These are phyloP conservation scores for Periphyllus acericola DNA, from an alignment of 2,888 invertebrate genomes.

Conservation along the genomic window DNA sequence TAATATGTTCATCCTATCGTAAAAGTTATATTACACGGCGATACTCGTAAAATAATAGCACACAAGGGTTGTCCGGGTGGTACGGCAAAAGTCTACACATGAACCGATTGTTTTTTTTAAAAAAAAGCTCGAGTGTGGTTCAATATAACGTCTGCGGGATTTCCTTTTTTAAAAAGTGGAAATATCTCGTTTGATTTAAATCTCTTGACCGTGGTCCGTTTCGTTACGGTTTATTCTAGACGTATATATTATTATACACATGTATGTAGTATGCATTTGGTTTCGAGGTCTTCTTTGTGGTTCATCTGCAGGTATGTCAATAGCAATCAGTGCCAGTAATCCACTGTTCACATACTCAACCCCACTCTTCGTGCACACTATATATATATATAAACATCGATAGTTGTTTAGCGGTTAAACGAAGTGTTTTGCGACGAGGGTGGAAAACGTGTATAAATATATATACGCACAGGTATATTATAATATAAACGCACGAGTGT, in stretches of 20 bases:
- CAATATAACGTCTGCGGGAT: too few species aligned
- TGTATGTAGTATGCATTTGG: background rate
- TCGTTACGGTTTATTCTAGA: background rate
- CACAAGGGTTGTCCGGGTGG: too few species aligned
- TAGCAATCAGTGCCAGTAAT: constrained; percentile 17
- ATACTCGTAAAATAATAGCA: too few species aligned
- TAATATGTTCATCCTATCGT: too few species aligned
- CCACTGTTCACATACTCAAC: background rate
- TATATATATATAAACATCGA: background rate
- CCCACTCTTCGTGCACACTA: background rate
- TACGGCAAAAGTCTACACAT: too few species aligned
- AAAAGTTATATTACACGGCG: too few species aligned
- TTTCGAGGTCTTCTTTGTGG: background rate
- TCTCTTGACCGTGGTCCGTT: background rate
- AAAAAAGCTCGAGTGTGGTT: too few species aligned
- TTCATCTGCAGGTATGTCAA: background rate
- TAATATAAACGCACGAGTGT: too few species aligned
- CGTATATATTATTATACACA: background rate
- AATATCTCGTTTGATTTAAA: background rate
- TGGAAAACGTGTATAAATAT: background rate
- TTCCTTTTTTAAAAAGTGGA: too few species aligned
- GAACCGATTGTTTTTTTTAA: too few species aligned
- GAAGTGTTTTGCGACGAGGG: constrained; percentile 15
- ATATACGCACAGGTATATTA: too few species aligned
- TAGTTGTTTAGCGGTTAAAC: constrained; percentile 17